Evolutionary conservation across 2,113 vertebrate species (phyloP), one percentile per base, ranked within the genome.

Genomic region (Nesogale talazaci): DNA sequence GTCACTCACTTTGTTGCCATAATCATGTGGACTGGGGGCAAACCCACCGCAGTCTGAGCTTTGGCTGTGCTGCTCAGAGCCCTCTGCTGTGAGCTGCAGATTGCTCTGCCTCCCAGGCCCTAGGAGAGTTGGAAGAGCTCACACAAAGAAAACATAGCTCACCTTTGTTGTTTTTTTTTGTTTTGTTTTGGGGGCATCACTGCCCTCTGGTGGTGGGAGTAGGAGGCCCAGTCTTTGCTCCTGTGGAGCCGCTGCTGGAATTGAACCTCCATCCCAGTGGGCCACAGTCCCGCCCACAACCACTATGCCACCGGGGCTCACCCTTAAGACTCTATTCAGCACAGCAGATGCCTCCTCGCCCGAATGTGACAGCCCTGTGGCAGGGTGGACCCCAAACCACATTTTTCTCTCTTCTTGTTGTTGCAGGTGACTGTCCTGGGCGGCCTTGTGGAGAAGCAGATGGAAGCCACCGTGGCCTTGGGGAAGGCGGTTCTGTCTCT

Each of bases 401-500:
- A 31, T 80, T 78, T 72, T 69, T 88, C 40, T 76, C 38, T 85
- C 63, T 34, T 88, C 42, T n/a, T 17, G 7, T 38, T 46, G 56
- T 85, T 89, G 46, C 61, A 16, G 31, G 74, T 29, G 65, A 42
- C 56, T 0, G 3, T 29, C 6, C 52, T 23, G 17, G 15, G 65
- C 70, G 63, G 20, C 75, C 63, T 22, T 5, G 57, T 36, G 12
- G 27, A 38, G 42, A 79, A 38, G 81, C 87, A n/a, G 31, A 86
- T 46, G 83, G 91, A 83, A 72, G 83, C 20, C 77, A 59, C 83
- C 57, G 81, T 52, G 46, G 63, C 27, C 56, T 93, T 38, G 31
- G 65, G 46, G 86, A 95, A 93, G 16, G 59, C 17, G 1, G 19
- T 78, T 36, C 83, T 38, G 65, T 52, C 94, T 95, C 83, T 96